phyloP scores from a whole-genome alignment of 2,888 invertebrate genomes.

The Drosophila diplacantha region DNA sequence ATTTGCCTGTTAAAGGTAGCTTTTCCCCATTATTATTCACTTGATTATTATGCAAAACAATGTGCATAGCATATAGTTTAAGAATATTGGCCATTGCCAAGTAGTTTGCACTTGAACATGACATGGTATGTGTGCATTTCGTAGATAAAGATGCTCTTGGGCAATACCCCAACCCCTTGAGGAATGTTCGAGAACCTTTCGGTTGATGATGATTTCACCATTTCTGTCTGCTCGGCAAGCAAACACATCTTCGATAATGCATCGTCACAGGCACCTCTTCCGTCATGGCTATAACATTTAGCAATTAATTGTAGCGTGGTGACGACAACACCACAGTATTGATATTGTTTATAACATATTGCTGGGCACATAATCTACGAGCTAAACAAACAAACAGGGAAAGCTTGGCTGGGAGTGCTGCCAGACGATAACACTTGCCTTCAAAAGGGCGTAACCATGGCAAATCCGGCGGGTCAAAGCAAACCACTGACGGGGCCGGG shows the following conservation, averaged over 20 bases:
- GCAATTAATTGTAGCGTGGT: conserved; percentile 30
- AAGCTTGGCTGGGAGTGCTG: neutral
- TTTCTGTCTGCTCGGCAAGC: conserved; percentile 1
- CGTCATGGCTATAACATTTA: conserved; percentile 13
- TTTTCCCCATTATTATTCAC: neutral
- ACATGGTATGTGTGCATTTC: conserved; percentile 15
- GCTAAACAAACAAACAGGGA: neutral
- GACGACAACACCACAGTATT: conserved; percentile 9
- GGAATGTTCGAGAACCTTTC: conserved; percentile 53
- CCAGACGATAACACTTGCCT: conserved; percentile 13
- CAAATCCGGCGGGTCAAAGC: conserved; percentile 50
- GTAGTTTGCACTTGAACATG: neutral
- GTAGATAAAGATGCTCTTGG: conserved; percentile 18
- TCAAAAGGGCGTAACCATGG: conserved; percentile 52
- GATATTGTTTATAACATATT: conserved; percentile 7
- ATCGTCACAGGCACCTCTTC: conserved; percentile 14
- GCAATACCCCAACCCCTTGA: neutral
- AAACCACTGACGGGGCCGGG: conserved; percentile 31
- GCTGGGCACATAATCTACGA: neutral
- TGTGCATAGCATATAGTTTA: neutral
- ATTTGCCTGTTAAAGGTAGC: neutral
- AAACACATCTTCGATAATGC: conserved; percentile 22
- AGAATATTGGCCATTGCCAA: neutral
- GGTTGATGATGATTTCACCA: conserved; percentile 33
- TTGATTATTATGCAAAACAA: neutral